phyloP scores from a whole-genome alignment of 1,140 invertebrate genomes.

The Bombus superbus region DNA sequence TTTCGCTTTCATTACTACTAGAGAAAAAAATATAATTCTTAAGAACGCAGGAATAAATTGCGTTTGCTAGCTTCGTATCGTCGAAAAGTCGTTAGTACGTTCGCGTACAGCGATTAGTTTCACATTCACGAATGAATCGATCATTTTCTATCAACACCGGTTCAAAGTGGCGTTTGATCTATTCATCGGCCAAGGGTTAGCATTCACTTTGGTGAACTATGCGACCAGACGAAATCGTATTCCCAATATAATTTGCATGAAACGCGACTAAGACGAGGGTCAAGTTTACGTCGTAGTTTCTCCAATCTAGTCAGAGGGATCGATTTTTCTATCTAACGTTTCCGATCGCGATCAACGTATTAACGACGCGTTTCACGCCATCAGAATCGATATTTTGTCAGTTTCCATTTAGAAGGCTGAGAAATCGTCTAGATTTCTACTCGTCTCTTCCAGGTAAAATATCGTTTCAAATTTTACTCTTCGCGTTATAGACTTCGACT shows the following conservation, averaged over 20 bases:
- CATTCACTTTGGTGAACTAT: constrained; percentile 20
- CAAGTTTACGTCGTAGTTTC: neutral
- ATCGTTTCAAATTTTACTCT: neutral
- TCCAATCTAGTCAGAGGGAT: neutral
- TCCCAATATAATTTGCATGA: constrained; percentile 47
- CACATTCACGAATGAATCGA: neutral
- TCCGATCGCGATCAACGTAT: neutral
- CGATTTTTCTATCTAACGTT: neutral
- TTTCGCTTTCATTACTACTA: no score
- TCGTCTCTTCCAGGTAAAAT: no score
- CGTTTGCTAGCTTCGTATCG: neutral
- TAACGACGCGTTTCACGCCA: neutral
- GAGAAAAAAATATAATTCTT: no score
- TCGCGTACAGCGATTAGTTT: neutral
- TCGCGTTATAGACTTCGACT: neutral
- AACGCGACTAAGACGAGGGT: neutral
- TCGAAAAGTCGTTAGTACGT: neutral
- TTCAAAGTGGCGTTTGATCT: neutral
- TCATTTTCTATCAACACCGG: neutral
- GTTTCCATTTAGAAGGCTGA: neutral
- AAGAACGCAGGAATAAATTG: no score
- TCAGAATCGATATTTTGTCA: neutral
- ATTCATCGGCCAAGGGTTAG: neutral
- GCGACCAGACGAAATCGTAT: constrained; percentile 12
- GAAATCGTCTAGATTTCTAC: neutral